Conservation (phyloP, 1,140 invertebrate species). For the Bombus breviceps region DNA sequence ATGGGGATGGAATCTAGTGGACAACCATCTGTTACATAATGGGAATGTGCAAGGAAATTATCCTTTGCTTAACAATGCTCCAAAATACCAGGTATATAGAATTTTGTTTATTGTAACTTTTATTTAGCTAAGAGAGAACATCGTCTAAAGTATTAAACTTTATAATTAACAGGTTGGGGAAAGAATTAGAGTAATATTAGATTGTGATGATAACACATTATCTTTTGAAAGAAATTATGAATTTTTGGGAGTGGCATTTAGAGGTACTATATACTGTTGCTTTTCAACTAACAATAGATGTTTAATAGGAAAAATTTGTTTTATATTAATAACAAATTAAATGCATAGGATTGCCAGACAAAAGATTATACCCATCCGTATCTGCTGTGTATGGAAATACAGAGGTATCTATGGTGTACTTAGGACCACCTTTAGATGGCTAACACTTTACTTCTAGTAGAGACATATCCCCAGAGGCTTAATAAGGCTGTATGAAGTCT, state of each 20-base stretch:
- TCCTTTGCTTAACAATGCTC: constrained; percentile 97
- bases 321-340: constrained; percentile 26
- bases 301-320: neutral
- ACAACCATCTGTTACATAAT: constrained; percentile 98
- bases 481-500: constrained; percentile 50
- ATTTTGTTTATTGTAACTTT: neutral
- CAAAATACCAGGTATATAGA: constrained; percentile 95
- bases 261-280: constrained; percentile 85
- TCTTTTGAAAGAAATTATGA: constrained; percentile 99
- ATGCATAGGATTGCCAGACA: constrained; percentile 92
- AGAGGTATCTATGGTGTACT: constrained; percentile 99
- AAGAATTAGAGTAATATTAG: constrained; percentile 97
- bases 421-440: constrained; percentile 96
- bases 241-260: constrained; percentile 98
- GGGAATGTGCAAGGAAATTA: constrained; percentile 98
- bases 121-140: neutral
- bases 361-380: constrained; percentile 96
- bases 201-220: constrained; percentile 98
- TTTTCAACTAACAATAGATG: constrained; percentile 13
- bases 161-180: constrained; percentile 92
- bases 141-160: constrained; percentile 22
- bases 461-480: constrained; percentile 52
- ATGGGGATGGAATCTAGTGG: constrained; percentile 99
- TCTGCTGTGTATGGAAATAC: constrained; percentile 99
- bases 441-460: constrained; percentile 83